Conservation (phyloP, 2,113 vertebrate species). For the Poeciliopsis turrubarensis region DNA sequence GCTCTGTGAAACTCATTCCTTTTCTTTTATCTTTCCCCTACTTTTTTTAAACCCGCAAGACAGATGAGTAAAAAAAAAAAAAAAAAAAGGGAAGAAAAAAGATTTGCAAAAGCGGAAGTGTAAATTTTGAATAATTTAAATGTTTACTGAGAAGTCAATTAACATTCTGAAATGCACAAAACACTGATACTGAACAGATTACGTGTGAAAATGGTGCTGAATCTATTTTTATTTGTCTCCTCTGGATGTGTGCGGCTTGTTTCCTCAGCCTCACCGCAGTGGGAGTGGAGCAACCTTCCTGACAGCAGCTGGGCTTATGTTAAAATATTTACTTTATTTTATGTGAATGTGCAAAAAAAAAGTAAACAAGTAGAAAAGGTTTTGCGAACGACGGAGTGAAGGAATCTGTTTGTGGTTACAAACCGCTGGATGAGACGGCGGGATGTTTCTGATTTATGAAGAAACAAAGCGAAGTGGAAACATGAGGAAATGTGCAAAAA, state of each 20-base stretch:
- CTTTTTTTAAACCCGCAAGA: constrained; percentile 52
- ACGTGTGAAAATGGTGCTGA: constrained; percentile 38
- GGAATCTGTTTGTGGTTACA: constrained; percentile 17
- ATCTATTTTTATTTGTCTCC: constrained; percentile 63
- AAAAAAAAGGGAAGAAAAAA: constrained; percentile 8
- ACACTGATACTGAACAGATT: constrained; percentile 48
- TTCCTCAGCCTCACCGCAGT: constrained; percentile 29
- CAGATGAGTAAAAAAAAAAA: constrained; percentile 31
- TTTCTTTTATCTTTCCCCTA: constrained; percentile 64
- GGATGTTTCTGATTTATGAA: constrained; percentile 5
- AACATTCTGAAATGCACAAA: constrained; percentile 37
- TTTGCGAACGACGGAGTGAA: constrained; percentile 17
- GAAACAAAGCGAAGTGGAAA: constrained; percentile 3
- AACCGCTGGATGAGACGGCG: background rate
- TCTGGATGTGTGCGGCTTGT: constrained; percentile 29
- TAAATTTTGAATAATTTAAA: constrained; percentile 69
- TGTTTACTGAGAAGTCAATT: constrained; percentile 67
- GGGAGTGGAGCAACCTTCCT: constrained; percentile 34
- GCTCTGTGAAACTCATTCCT: constrained; percentile 78
- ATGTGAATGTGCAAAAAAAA: constrained; percentile 33
- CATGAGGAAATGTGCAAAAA: constrained; percentile 7
- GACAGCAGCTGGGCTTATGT: constrained; percentile 49
- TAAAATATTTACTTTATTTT: constrained; percentile 63
- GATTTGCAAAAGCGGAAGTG: constrained; percentile 47
- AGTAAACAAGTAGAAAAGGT: constrained; percentile 61